Conservation (phyloP, 2,888 invertebrate species). For the Sminthurinus aureus region DNA sequence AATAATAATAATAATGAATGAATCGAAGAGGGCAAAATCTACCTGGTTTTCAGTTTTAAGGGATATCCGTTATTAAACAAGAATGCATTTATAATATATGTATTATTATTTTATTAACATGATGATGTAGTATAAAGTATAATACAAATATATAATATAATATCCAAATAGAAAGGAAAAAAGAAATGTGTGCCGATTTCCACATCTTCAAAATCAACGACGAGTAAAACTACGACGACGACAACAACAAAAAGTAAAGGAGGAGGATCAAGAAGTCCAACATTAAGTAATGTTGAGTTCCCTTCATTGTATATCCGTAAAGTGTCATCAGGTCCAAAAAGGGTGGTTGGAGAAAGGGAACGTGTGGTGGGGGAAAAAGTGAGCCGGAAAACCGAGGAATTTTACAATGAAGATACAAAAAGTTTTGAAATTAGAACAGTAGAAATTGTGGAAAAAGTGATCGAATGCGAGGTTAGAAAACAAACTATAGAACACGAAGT, state of each 20-base stretch:
- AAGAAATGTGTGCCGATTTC: conserved; percentile 11
- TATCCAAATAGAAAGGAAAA: conserved; percentile 30
- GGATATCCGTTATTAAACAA: no score
- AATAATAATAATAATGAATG: neutral
- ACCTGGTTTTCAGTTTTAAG: no score
- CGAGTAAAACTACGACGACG: conserved; percentile 43
- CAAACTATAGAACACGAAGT: conserved; percentile 12
- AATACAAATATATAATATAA: neutral
- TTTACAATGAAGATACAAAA: conserved; percentile 83
- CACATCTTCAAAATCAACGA: conserved; percentile 31
- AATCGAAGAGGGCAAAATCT: neutral
- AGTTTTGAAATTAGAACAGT: conserved; percentile 85
- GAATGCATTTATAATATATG: no score
- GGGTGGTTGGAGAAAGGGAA: conserved; percentile 83
- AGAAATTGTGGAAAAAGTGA: conserved; percentile 93
- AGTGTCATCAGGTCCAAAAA: conserved; percentile 78
- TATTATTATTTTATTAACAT: no score
- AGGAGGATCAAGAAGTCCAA: neutral
- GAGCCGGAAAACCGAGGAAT: conserved; percentile 86
- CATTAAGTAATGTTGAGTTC: conserved; percentile 72
- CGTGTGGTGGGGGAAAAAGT: conserved; percentile 88
- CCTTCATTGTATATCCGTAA: conserved; percentile 89
- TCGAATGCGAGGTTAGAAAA: conserved; percentile 88
- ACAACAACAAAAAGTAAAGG: conserved; percentile 37
- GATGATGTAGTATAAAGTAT: no score